Evolutionary conservation across 2,888 invertebrate genomes (phyloP), one percentile per base, ranked within the genome.

Genomic region (Notodonta ziczac): DNA sequence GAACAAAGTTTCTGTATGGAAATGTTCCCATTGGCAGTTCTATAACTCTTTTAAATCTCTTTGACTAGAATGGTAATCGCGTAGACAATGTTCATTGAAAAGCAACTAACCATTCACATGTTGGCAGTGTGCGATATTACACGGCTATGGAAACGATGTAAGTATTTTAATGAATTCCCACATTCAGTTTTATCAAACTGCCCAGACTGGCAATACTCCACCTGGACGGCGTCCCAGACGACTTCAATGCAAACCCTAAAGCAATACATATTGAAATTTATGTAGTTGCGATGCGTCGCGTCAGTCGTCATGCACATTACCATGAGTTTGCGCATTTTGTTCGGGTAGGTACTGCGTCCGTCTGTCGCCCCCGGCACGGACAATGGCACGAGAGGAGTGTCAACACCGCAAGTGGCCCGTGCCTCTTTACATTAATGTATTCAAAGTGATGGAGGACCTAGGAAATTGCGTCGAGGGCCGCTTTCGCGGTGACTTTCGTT

Each of bases 301-400:
- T 70, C 66, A 65, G 67, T 66, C 59, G 65, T 76, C 74, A 63
- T 65, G 71, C 62, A 67, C 67, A 72, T 74, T 67, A 63, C 61
- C 57, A 59, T 67, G 66, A 74, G 73, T 69, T 65, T 74, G 71
- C 71, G 67, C 61, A 66, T 72, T 56, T 56, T 40, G 44, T 56
- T 13, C 13, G 56, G 5, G n/a, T 55, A 44, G 24, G 39, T 50
- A 53, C 54, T 24, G 48, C 51, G 32, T 56, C 24, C 59, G 16
- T 58, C 59, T n/a, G 62, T 59, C 56, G 46, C 46, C 53, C 40
- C 51, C 52, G 8, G 16, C 48, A 46, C 56, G 46, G 50, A 57
- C 61, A 59, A 14, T 58, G 57, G 54, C 58, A 59, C 62, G 70
- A 84, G 85, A 83, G 85, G 66, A 77, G 67, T 76, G 84, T 82